phyloP scores from a whole-genome alignment of 2,113 vertebrate species.

The Eulacestoma nigropectus region DNA sequence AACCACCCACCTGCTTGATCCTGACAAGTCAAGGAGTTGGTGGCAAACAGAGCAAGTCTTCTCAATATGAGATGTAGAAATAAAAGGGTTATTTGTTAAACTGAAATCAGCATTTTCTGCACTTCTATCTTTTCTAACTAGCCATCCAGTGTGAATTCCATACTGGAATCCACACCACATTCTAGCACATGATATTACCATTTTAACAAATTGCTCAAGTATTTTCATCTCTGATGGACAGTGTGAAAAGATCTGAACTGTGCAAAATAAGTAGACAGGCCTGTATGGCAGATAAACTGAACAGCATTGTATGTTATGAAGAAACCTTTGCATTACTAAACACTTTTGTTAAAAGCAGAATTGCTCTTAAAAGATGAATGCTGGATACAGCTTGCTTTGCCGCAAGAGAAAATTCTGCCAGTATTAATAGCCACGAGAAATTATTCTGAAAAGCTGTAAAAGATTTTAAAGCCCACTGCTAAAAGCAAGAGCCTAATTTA shows the following conservation, averaged over 20 bases:
- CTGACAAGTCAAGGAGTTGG: background rate
- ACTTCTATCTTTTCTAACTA: background rate
- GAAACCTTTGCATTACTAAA: background rate
- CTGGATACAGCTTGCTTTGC: background rate
- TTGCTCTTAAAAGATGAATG: background rate
- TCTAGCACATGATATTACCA: background rate
- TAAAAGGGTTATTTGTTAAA: background rate
- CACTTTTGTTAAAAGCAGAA: background rate
- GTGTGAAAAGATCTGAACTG: background rate
- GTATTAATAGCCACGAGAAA: background rate
- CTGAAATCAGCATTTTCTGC: background rate
- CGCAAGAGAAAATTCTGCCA: background rate
- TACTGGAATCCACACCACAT: background rate
- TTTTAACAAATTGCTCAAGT: background rate
- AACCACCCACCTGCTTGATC: background rate
- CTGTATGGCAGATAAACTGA: background rate
- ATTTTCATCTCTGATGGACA: background rate
- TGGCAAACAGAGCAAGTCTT: background rate
- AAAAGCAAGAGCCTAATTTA: background rate
- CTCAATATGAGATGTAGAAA: background rate
- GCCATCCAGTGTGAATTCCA: background rate
- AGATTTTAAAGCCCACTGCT: background rate
- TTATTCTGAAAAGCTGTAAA: background rate
- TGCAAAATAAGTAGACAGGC: background rate
- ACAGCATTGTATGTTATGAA: background rate